Evolutionary conservation across 2,888 invertebrate genomes (phyloP).

Genomic region (Sesia apiformis): DNA sequence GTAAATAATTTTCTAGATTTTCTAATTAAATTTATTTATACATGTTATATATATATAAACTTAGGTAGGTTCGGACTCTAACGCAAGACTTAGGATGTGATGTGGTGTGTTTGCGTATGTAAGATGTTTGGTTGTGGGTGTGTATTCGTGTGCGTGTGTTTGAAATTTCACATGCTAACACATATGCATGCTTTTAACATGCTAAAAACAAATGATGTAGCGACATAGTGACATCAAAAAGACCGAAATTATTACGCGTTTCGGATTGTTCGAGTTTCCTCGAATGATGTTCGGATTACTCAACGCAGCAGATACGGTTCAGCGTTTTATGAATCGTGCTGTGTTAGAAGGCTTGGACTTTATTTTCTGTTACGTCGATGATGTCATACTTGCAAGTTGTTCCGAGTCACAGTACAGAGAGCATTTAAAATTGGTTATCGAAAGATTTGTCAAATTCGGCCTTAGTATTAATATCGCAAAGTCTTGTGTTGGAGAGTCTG

Average conservation of each 20-base stretch:
- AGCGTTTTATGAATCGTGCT: conserved; percentile 18
- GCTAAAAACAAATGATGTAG: too few species aligned
- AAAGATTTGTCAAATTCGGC: conserved; percentile 1
- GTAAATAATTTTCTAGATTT: too few species aligned
- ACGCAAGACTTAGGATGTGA: too few species aligned
- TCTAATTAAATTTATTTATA: too few species aligned
- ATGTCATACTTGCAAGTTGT: conserved; percentile 2
- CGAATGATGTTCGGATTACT: conserved; percentile 26
- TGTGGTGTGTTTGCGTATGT: too few species aligned
- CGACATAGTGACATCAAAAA: conserved; percentile 23
- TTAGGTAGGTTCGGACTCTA: too few species aligned
- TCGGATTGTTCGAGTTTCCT: conserved; percentile 25
- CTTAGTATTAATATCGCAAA: conserved; percentile 9
- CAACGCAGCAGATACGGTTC: conserved; percentile 27
- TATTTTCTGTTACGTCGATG: conserved; percentile 4
- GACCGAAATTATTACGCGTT: conserved; percentile 31
- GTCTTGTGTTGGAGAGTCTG: background rate
- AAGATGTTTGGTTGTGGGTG: too few species aligned
- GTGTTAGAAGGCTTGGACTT: conserved; percentile 7
- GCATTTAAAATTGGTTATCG: background rate
- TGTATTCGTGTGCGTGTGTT: too few species aligned
- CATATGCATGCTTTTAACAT: too few species aligned
- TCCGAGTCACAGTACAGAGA: background rate
- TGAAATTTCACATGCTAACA: too few species aligned
- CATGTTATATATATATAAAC: too few species aligned